Conservation (phyloP, 2,797 vertebrate genomes). For the Sylvilagus floridanus region DNA sequence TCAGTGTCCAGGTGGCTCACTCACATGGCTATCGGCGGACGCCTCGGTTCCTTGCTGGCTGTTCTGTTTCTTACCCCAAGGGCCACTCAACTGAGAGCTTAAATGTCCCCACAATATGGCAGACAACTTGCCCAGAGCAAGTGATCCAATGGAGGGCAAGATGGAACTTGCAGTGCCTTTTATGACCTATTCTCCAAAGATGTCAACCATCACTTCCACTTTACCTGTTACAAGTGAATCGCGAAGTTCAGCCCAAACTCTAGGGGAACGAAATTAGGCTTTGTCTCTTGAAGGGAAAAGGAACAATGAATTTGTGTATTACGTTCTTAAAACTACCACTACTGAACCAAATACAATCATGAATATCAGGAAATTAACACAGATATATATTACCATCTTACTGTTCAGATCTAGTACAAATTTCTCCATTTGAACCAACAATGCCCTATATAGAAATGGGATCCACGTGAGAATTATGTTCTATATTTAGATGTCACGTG, state of each 20-base stretch:
- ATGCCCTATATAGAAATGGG: neutral
- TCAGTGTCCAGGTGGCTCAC: neutral
- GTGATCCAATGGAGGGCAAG: neutral
- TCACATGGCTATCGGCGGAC: neutral
- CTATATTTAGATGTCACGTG: neutral
- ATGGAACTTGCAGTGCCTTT: neutral
- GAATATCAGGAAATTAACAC: neutral
- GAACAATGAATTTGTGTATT: neutral
- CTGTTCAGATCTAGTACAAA: neutral
- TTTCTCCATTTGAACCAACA: neutral
- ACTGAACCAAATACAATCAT: neutral
- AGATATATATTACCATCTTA: neutral
- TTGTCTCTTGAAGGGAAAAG: conserved; percentile 18
- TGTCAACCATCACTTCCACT: neutral
- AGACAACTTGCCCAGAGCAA: neutral
- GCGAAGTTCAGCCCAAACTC: neutral
- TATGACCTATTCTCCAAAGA: neutral
- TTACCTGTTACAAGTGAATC: neutral
- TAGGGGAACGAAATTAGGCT: neutral
- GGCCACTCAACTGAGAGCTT: neutral
- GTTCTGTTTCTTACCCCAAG: neutral
- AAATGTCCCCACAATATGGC: neutral
- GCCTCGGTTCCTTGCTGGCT: too few relatives aligned
- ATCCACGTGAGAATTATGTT: neutral
- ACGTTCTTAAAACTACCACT: conserved; percentile 2